Conservation (phyloP, 2,797 vertebrate genomes). For the Danio tinwini region DNA sequence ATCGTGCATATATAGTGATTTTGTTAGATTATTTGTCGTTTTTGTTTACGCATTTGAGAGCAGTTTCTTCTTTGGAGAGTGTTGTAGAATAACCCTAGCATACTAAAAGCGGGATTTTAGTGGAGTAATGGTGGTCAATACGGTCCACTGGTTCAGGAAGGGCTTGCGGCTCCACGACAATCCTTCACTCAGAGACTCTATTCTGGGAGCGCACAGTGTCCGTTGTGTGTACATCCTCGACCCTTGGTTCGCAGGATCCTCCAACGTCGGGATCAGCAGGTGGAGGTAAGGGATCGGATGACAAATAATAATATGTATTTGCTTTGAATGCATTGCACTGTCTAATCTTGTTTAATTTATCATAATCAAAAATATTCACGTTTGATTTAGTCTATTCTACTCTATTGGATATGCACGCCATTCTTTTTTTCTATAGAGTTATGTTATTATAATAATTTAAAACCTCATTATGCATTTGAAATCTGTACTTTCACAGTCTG, state of each 20-base stretch:
- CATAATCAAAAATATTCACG: not conserved
- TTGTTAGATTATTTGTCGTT: not conserved
- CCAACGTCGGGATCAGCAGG: conserved; percentile 96
- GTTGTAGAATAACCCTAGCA: not conserved
- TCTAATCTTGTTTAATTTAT: too few relatives aligned
- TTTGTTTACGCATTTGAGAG: conserved; percentile 17
- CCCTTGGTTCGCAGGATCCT: conserved; percentile 96
- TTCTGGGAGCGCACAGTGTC: conserved; percentile 87
- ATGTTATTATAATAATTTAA: too few relatives aligned
- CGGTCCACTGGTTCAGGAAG: conserved; percentile 97
- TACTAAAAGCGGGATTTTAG: conserved; percentile 60
- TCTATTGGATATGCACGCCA: not conserved
- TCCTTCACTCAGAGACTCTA: conserved; percentile 88
- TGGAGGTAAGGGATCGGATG: conserved; percentile 84
- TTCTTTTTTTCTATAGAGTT: not conserved
- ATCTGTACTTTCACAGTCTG: too few relatives aligned
- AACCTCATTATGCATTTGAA: too few relatives aligned
- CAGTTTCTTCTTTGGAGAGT: not conserved
- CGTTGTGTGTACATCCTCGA: conserved; percentile 96
- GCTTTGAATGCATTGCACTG: not conserved
- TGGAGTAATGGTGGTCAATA: conserved; percentile 90
- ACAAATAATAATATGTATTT: not conserved
- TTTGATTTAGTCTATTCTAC: not conserved
- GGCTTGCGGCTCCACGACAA: conserved; percentile 97
- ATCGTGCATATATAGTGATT: not conserved